Evolutionary conservation across 2,113 vertebrate genomes (phyloP).

Genomic region (Lampris incognitus): DNA sequence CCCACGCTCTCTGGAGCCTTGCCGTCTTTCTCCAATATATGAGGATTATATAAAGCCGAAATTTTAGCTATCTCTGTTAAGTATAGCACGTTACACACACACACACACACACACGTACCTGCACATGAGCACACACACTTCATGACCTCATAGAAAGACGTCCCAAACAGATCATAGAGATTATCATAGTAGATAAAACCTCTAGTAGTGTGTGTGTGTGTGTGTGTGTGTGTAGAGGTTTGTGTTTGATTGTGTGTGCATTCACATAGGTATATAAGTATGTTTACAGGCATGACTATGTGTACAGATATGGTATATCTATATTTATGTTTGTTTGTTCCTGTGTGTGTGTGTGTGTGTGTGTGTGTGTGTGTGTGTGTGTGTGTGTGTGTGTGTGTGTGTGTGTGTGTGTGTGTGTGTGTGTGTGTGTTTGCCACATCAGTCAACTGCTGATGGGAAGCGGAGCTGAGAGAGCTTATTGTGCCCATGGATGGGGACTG

Average conservation of each 20-base stretch:
- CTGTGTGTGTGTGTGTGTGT: slow-evolving; percentile 7
- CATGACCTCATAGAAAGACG: too few species aligned
- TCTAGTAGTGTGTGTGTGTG: slow-evolving; percentile 21
- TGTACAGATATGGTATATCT: not conserved
- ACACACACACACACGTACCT: slow-evolving; percentile 23
- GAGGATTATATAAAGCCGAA: too few species aligned
- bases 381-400: slow-evolving; percentile 43
- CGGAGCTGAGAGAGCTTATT: slow-evolving; percentile 64
- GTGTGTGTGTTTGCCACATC: slow-evolving; percentile 29
- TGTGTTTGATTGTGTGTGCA: not conserved
- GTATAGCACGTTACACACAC: not conserved
- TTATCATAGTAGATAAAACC: slow-evolving; percentile 31
- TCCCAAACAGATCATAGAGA: not conserved
- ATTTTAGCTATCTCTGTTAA: not conserved
- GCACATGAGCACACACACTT: slow-evolving; percentile 15
- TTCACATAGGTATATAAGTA: not conserved
- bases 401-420: slow-evolving; percentile 16
- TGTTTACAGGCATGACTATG: not conserved
- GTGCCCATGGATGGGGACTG: slow-evolving; percentile 53
- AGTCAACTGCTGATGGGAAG: slow-evolving; percentile 50
- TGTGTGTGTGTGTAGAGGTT: slow-evolving; percentile 10
- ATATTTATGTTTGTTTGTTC: not conserved
- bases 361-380: slow-evolving; percentile 33
- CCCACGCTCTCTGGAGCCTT: not conserved
- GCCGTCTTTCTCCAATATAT: not conserved